These are phyloP conservation scores for Cyphomyrus plagiostoma DNA, from an alignment of 2,113 vertebrate genomes.

Conservation along the genomic window DNA sequence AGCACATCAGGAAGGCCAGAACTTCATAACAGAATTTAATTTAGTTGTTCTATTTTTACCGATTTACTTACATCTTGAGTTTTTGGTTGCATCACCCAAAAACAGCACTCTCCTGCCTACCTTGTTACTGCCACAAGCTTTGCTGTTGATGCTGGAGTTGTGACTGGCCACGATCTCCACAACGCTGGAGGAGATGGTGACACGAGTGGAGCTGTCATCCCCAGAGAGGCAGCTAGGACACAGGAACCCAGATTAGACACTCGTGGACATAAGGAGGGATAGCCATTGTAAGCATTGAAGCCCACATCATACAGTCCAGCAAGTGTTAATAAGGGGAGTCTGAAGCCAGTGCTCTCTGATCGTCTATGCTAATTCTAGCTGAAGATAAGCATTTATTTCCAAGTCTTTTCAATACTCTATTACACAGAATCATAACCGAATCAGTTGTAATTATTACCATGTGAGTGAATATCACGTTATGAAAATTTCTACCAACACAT, in stretches of 20 bases:
- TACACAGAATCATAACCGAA: neutral
- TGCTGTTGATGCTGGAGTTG: conserved; percentile 93
- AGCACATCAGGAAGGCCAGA: neutral
- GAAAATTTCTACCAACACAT: neutral
- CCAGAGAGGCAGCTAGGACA: conserved; percentile 78
- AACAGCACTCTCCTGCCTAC: conserved; percentile 48
- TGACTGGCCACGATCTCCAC: conserved; percentile 94
- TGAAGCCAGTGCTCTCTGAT: neutral
- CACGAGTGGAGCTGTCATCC: conserved; percentile 80
- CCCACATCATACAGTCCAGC: neutral
- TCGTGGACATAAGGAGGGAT: neutral
- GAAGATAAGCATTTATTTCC: neutral
- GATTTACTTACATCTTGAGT: neutral
- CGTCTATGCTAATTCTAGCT: neutral
- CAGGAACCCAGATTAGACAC: neutral
- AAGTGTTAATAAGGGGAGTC: neutral
- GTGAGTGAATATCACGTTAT: neutral
- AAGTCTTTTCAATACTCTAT: neutral
- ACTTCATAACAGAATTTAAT: neutral
- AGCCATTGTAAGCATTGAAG: neutral
- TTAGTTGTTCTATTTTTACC: neutral
- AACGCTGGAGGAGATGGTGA: conserved; percentile 79
- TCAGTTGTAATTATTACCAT: neutral
- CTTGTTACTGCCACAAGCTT: conserved; percentile 95
- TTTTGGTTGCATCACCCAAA: neutral